Evolutionary conservation across 2,797 vertebrate species (phyloP).

Genomic region (Chaenodraco wilsoni): DNA sequence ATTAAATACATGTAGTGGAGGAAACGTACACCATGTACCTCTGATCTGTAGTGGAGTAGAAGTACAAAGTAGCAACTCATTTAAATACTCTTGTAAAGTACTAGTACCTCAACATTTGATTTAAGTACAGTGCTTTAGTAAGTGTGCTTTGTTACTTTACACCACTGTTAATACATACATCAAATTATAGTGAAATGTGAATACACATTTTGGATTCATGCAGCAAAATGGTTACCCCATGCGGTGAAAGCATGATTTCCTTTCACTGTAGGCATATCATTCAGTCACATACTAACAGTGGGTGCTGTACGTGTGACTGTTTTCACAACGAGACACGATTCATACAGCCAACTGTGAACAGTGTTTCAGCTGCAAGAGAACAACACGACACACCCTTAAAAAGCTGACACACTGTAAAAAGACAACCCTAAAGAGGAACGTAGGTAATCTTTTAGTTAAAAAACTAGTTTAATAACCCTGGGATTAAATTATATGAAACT

Average conservation of each 20-base stretch:
- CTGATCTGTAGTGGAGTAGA: too few species aligned
- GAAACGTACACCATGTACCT: too few species aligned
- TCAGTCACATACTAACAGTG: background rate
- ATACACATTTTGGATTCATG: background rate
- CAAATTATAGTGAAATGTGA: background rate
- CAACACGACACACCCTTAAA: background rate
- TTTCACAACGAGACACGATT: background rate
- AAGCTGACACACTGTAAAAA: background rate
- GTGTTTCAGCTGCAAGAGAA: background rate
- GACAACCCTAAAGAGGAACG: background rate
- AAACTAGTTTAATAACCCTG: background rate
- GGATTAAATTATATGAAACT: background rate
- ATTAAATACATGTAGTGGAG: too few species aligned
- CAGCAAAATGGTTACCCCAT: background rate
- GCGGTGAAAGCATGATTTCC: conserved; percentile 14
- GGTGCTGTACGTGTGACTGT: background rate
- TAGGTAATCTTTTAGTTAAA: background rate
- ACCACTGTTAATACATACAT: background rate
- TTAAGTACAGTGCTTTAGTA: too few species aligned
- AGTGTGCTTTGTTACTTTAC: too few species aligned
- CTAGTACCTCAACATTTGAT: too few species aligned
- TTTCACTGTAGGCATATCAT: background rate
- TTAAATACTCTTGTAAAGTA: too few species aligned
- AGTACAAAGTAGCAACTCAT: too few species aligned
- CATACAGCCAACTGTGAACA: background rate